A percentile compares a stretch with the other conserved stretches of the same genome.
These are phyloP conservation scores for Cephalopachus bancanus DNA, from an alignment of 2,797 vertebrate species.

Conservation along the genomic window DNA sequence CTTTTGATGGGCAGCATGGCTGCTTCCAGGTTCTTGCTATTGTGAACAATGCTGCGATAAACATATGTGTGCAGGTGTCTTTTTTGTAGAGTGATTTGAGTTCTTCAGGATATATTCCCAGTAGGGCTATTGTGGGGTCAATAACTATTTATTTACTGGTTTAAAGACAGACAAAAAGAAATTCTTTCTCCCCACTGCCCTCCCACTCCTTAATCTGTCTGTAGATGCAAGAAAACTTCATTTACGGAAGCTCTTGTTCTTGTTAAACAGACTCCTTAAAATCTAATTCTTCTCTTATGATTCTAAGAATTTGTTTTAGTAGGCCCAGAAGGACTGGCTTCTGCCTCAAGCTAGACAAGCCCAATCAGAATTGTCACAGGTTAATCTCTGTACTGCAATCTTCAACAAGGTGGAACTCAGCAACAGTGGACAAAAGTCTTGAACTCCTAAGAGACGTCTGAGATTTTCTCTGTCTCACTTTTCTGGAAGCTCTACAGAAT, in stretches of 20 bases:
- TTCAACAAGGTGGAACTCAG: conserved; percentile 77
- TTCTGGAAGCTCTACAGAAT: conserved; percentile 75
- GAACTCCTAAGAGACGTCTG: conserved; percentile 79
- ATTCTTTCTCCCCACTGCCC: fast-evolving
- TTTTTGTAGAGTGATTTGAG: too few species aligned
- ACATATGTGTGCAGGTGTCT: too few species aligned
- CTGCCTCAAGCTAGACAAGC: conserved; percentile 79
- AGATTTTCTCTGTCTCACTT: conserved; percentile 82
- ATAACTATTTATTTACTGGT: background rate
- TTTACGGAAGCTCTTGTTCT: background rate
- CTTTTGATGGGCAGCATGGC: too few species aligned
- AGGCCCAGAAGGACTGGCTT: background rate
- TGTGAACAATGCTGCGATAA: too few species aligned
- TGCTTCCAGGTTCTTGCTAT: too few species aligned
- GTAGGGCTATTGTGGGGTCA: too few species aligned
- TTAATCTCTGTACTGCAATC: conserved; percentile 83
- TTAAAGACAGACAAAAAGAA: background rate
- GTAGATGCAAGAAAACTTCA: conserved; percentile 6
- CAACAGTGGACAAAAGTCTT: conserved; percentile 85
- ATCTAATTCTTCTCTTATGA: background rate
- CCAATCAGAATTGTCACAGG: conserved; percentile 78
- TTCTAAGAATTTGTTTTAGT: conserved; percentile 46
- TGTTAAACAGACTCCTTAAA: conserved; percentile 14
- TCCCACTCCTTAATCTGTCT: background rate
- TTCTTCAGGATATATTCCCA: too few species aligned